Evolutionary conservation across 2,888 invertebrate genomes (phyloP).

Genomic region (Drosophila phalerata): DNA sequence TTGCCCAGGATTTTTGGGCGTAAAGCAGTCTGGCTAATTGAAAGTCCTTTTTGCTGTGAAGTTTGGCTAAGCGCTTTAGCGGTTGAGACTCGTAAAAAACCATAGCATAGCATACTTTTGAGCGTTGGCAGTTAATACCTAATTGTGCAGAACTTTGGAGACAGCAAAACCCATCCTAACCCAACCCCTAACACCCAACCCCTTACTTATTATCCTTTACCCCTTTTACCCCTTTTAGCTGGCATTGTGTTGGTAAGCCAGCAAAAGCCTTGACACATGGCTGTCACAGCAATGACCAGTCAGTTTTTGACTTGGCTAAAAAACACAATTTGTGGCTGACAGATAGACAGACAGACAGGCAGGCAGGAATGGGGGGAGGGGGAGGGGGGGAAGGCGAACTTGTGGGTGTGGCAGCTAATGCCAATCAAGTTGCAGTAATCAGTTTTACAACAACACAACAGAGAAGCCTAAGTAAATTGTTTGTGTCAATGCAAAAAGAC

Average conservation of each 20-base stretch:
- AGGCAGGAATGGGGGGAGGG: conserved; percentile 3
- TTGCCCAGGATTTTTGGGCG: conserved; percentile 59
- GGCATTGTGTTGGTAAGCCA: neutral
- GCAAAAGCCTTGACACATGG: conserved; percentile 51
- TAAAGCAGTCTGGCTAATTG: conserved; percentile 38
- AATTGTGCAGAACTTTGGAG: conserved; percentile 41
- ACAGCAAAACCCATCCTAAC: too few species aligned
- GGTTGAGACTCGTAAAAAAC: conserved; percentile 44
- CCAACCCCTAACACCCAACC: neutral
- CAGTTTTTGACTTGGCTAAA: conserved; percentile 41
- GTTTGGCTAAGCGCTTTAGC: conserved; percentile 69
- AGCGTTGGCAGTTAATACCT: conserved; percentile 49
- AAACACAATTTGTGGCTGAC: conserved; percentile 20
- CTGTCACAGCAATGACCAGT: conserved; percentile 80
- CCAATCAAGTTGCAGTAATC: conserved; percentile 75
- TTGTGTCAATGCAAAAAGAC: conserved; percentile 72
- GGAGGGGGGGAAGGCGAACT: neutral
- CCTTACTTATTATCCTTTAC: too few species aligned
- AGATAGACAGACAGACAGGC: conserved; percentile 16
- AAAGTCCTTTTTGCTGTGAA: conserved; percentile 30
- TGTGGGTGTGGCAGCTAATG: conserved; percentile 61
- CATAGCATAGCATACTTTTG: conserved; percentile 42
- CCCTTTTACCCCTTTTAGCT: neutral
- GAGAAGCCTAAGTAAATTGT: conserved; percentile 66
- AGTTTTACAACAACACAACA: conserved; percentile 55